Evolutionary conservation across 2,888 invertebrate species (phyloP).

Genomic region (Nomada flava): DNA sequence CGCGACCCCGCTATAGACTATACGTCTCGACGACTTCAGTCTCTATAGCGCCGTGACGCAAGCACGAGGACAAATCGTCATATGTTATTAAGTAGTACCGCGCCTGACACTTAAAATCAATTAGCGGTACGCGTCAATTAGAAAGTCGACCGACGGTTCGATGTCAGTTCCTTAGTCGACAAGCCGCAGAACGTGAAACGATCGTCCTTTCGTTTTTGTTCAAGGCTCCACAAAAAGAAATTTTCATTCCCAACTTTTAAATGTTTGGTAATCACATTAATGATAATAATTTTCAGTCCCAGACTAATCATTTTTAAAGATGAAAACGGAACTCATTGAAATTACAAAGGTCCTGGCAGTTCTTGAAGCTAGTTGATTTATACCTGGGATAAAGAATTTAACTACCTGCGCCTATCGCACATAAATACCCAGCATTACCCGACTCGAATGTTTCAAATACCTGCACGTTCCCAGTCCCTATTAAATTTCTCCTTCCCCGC

Average conservation of each 20-base stretch:
- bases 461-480: neutral
- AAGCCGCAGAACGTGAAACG: slow-evolving; percentile 25
- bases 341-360: neutral
- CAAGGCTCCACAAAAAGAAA: too few species aligned
- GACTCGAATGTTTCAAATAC: slow-evolving; percentile 11
- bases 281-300: neutral
- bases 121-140: slow-evolving; percentile 69
- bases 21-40: slow-evolving; percentile 1
- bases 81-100: slow-evolving; percentile 59
- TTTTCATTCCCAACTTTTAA: neutral
- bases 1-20: slow-evolving; percentile 17
- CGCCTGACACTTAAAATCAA: slow-evolving; percentile 78
- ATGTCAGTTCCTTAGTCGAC: slow-evolving; percentile 43
- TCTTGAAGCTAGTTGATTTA: neutral
- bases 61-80: slow-evolving; percentile 51
- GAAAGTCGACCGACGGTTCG: slow-evolving; percentile 71
- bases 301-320: too few species aligned
- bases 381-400: neutral
- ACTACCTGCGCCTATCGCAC: neutral
- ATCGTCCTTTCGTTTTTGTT: slow-evolving; percentile 26
- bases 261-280: neutral
- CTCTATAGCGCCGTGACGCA: slow-evolving; percentile 57
- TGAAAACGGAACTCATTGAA: too few species aligned
- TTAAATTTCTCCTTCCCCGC: neutral
- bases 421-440: neutral